Evolutionary conservation across 2,888 invertebrate species (phyloP).

Genomic region (Apamea crenata): DNA sequence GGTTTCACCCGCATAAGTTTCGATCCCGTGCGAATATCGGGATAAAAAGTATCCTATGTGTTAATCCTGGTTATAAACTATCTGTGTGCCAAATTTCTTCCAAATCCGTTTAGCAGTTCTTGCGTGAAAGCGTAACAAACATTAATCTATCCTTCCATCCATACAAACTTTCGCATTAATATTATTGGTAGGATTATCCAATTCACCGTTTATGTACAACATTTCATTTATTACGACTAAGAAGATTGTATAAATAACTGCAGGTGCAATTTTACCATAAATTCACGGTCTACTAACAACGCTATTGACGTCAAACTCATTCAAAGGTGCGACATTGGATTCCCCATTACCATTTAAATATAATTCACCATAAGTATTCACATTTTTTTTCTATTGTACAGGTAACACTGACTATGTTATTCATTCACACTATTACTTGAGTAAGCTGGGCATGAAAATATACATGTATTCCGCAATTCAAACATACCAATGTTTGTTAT

Average conservation of each 20-base stretch:
- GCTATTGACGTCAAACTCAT: conserved; percentile 6
- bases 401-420: background rate
- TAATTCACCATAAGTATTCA: conserved; percentile 1
- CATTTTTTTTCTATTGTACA: background rate
- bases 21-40: too few relatives aligned
- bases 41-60: too few relatives aligned
- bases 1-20: too few relatives aligned
- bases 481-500: background rate
- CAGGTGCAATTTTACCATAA: conserved; percentile 8
- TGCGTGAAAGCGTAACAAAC: too few relatives aligned
- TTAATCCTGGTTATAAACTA: too few relatives aligned
- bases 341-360: conserved; percentile 15
- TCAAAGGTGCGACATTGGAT: background rate
- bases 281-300: conserved; percentile 28
- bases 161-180: too few relatives aligned
- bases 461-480: background rate
- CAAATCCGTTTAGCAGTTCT: too few relatives aligned
- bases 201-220: background rate
- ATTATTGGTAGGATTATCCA: too few relatives aligned
- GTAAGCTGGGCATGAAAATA: conserved; percentile 16
- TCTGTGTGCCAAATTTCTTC: too few relatives aligned
- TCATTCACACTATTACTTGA: conserved; percentile 20
- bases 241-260: background rate
- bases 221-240: background rate
- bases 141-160: too few relatives aligned